Conservation (phyloP, 2,888 invertebrate genomes). For the Protodeltote pygarga region DNA sequence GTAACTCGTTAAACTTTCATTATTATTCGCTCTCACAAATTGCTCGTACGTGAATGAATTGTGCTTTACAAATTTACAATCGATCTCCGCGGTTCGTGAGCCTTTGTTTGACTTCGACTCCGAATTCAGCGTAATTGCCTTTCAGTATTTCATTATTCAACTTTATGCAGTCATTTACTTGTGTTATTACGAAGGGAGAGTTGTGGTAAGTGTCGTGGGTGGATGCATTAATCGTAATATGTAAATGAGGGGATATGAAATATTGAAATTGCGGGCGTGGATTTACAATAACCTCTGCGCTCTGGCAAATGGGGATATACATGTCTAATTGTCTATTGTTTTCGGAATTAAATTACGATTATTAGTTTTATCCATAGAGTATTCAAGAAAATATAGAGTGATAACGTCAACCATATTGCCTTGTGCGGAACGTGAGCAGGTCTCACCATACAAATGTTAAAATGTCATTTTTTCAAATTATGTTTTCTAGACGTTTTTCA, state of each 20-base stretch:
- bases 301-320: slow-evolving; percentile 47
- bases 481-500: too few species aligned
- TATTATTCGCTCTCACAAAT: slow-evolving; percentile 83
- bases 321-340: slow-evolving; percentile 60
- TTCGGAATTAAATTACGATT: slow-evolving; percentile 42
- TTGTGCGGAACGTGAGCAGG: too few species aligned
- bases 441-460: too few species aligned
- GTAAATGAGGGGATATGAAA: slow-evolving; percentile 83
- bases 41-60: slow-evolving; percentile 84
- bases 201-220: slow-evolving; percentile 82
- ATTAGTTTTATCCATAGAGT: too few species aligned
- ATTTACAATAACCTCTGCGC: slow-evolving; percentile 68
- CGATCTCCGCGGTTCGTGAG: slow-evolving; percentile 78
- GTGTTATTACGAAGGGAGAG: slow-evolving; percentile 84
- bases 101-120: slow-evolving; percentile 86
- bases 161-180: slow-evolving; percentile 87
- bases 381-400: too few species aligned
- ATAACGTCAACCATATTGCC: too few species aligned
- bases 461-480: too few species aligned
- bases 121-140: slow-evolving; percentile 86
- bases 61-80: slow-evolving; percentile 80
- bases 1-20: slow-evolving; percentile 84
- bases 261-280: slow-evolving; percentile 79
- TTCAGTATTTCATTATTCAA: slow-evolving; percentile 86
- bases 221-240: slow-evolving; percentile 86